phyloP scores from a whole-genome alignment of 2,888 invertebrate species.

The Microctonus aethiopoides region DNA sequence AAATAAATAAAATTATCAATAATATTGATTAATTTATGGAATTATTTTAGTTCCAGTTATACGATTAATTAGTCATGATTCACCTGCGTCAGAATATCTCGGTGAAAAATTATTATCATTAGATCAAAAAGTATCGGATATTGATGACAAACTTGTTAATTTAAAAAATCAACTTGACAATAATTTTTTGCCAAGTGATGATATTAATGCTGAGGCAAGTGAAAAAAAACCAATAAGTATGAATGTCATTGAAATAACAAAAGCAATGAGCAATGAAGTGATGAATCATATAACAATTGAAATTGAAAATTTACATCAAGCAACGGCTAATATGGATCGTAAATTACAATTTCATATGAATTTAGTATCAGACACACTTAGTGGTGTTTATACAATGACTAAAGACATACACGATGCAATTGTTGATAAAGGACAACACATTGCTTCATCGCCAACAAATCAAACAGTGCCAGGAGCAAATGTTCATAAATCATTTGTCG shows the following conservation, averaged over 20 bases:
- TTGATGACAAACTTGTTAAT: slow-evolving; percentile 81
- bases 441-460: slow-evolving; percentile 65
- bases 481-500: slow-evolving; percentile 35
- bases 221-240: slow-evolving; percentile 88
- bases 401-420: slow-evolving; percentile 86
- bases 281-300: slow-evolving; percentile 85
- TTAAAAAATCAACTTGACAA: slow-evolving; percentile 86
- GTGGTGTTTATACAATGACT: slow-evolving; percentile 81
- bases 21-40: neutral
- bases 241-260: slow-evolving; percentile 85
- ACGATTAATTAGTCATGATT: slow-evolving; percentile 55
- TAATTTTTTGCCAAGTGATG: slow-evolving; percentile 82
- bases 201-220: slow-evolving; percentile 87
- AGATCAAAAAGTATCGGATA: slow-evolving; percentile 86
- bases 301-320: slow-evolving; percentile 81
- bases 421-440: slow-evolving; percentile 75
- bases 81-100: slow-evolving; percentile 52
- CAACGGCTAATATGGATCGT: slow-evolving; percentile 82
- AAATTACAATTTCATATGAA: slow-evolving; percentile 88
- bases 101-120: slow-evolving; percentile 73
- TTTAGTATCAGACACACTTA: slow-evolving; percentile 83
- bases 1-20: too few species aligned
- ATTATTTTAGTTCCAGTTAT: slow-evolving; percentile 53
- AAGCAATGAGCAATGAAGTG: slow-evolving; percentile 84
- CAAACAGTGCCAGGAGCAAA: slow-evolving; percentile 54